These are phyloP conservation scores for Cerastis leucographa DNA, from an alignment of 2,888 invertebrate species.

Conservation along the genomic window DNA sequence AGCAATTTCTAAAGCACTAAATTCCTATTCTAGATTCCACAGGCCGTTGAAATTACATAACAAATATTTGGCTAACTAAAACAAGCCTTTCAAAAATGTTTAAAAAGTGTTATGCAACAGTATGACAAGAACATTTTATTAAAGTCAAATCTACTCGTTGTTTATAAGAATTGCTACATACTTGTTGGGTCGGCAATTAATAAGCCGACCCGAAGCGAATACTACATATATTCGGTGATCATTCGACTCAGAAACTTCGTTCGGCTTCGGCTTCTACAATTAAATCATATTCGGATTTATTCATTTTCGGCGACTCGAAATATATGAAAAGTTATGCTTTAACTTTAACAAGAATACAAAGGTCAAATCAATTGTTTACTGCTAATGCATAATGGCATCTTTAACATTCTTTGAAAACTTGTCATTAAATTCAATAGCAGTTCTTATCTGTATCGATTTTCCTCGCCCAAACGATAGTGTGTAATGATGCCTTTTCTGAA, in stretches of 20 bases:
- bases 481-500: slow-evolving; percentile 40
- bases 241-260: neutral
- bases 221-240: neutral
- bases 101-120: slow-evolving; percentile 6
- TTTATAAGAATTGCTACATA: neutral
- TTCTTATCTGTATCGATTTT: neutral
- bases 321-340: neutral
- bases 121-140: slow-evolving; percentile 15
- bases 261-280: no score
- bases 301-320: no score
- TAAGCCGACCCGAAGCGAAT: neutral
- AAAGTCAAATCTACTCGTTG: neutral
- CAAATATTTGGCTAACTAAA: neutral
- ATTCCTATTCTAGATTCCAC: neutral
- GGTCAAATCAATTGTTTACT: neutral
- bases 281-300: no score
- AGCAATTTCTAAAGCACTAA: neutral
- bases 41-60: neutral
- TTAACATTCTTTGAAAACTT: neutral
- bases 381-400: neutral
- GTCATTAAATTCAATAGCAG: slow-evolving; percentile 8
- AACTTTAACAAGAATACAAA: neutral
- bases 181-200: neutral
- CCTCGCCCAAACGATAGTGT: slow-evolving; percentile 40
- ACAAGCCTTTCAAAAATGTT: neutral